Conservation (phyloP, 2,797 vertebrate species). For the Helostoma temminkii region DNA sequence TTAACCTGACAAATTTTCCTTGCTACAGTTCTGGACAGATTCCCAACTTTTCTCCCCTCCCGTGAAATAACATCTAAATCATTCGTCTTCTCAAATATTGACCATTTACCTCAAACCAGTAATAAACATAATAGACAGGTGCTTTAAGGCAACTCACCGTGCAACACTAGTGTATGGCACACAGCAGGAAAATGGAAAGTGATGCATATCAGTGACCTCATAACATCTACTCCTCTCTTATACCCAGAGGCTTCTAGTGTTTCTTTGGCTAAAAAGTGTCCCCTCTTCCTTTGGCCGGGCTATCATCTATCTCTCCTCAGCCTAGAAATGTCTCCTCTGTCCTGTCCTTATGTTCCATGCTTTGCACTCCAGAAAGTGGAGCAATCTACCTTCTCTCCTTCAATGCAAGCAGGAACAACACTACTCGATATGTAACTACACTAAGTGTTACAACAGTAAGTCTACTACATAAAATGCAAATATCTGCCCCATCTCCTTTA, state of each 20-base stretch:
- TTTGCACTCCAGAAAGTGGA: conserved; percentile 70
- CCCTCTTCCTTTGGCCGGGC: conserved; percentile 51
- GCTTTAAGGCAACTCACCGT: neutral
- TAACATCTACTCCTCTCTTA: conserved; percentile 45
- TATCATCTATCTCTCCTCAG: conserved; percentile 75
- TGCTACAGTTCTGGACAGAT: conserved; percentile 30
- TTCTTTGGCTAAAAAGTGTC: conserved; percentile 48
- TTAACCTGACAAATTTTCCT: conserved; percentile 54
- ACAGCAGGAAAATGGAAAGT: conserved; percentile 47
- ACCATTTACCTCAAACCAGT: neutral
- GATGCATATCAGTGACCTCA: conserved; percentile 53
- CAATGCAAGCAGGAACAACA: conserved; percentile 41
- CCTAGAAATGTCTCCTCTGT: conserved; percentile 77
- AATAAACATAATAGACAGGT: neutral
- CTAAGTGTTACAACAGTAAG: conserved; percentile 13
- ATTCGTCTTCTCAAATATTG: conserved; percentile 11
- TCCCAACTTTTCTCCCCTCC: conserved; percentile 34
- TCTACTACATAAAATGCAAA: neutral
- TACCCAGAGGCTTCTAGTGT: conserved; percentile 50
- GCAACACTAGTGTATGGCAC: conserved; percentile 28
- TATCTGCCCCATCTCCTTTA: neutral
- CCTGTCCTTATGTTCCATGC: conserved; percentile 61
- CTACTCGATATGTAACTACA: conserved; percentile 10
- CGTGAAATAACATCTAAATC: conserved; percentile 27
- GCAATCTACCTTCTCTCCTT: conserved; percentile 66